Percentiles rank a stretch among this genome's conserved stretches.
Evolutionary conservation across 2,113 vertebrate species (phyloP).

Genomic region (Grammatotria lemairii): DNA sequence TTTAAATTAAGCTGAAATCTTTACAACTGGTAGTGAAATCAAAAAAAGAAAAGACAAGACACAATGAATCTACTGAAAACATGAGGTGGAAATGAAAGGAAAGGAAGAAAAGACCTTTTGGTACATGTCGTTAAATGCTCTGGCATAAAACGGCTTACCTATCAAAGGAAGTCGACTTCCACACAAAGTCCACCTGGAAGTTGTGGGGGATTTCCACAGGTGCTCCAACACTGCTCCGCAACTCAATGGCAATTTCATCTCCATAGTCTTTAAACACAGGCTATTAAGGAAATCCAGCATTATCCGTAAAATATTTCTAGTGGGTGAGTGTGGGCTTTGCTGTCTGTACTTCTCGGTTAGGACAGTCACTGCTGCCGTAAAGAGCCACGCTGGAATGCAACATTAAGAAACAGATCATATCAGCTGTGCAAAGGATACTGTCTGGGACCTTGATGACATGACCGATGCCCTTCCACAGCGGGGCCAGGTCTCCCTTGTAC

Average conservation of each 20-base stretch:
- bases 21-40: not conserved
- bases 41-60: not conserved
- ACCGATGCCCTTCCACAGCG: slow-evolving; percentile 94
- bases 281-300: slow-evolving; percentile 69
- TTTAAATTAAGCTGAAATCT: not conserved
- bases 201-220: slow-evolving; percentile 97
- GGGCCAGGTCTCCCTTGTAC: slow-evolving; percentile 94
- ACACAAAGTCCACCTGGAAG: slow-evolving; percentile 98
- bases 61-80: not conserved
- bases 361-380: not conserved
- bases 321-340: not conserved
- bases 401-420: not conserved
- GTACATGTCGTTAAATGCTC: not conserved
- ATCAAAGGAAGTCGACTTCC: slow-evolving; percentile 99
- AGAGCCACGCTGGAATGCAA: not conserved
- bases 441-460: slow-evolving; percentile 99
- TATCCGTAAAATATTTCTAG: not conserved
- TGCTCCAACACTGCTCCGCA: slow-evolving; percentile 91
- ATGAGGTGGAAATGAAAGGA: not conserved
- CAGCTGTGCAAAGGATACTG: slow-evolving; percentile 84
- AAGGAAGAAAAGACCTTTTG: not conserved
- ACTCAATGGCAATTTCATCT: slow-evolving; percentile 96
- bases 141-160: slow-evolving; percentile 65
- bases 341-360: not conserved
- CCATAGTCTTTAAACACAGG: slow-evolving; percentile 84